A percentile compares a stretch with the other conserved stretches of the same genome.
Evolutionary conservation across 2,888 invertebrate genomes (phyloP).

Genomic region (Phengaris alcon): DNA sequence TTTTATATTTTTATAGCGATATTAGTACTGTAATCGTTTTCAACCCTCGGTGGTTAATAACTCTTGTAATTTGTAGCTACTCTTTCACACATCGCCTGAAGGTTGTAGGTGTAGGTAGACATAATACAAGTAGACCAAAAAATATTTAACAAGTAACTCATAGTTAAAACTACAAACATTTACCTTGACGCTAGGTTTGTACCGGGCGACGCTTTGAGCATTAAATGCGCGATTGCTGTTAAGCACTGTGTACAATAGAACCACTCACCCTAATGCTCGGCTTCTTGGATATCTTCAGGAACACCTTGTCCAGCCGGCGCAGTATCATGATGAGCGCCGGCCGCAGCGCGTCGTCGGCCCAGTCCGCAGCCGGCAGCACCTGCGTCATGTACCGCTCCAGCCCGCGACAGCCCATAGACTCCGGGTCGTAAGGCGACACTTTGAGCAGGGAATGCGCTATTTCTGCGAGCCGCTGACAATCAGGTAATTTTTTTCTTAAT

Average conservation of each 20-base stretch:
- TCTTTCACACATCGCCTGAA: too few relatives aligned
- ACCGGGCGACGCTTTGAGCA: too few relatives aligned
- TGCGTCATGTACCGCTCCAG: constrained; percentile 95
- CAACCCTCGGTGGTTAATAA: too few relatives aligned
- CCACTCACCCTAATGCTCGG: constrained; percentile 87
- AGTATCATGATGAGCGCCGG: constrained; percentile 95
- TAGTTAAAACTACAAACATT: too few relatives aligned
- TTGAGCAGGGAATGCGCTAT: constrained; percentile 98
- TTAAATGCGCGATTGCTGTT: too few relatives aligned
- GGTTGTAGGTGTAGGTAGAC: too few relatives aligned
- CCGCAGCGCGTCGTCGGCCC: constrained; percentile 94
- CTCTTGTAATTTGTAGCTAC: too few relatives aligned
- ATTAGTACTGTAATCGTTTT: too few relatives aligned
- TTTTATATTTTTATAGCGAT: too few relatives aligned
- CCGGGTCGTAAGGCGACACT: constrained; percentile 98
- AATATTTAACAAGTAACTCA: too few relatives aligned
- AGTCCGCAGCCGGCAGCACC: constrained; percentile 96
- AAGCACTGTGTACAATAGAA: background rate
- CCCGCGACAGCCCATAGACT: constrained; percentile 97
- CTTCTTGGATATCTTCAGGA: constrained; percentile 98
- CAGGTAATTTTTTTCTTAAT: background rate
- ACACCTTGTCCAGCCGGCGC: constrained; percentile 96
- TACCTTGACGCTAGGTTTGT: too few relatives aligned
- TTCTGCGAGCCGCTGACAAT: constrained; percentile 90
- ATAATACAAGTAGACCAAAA: too few relatives aligned